phyloP scores from a whole-genome alignment of 2,113 vertebrate species.

The Eclectus roratus region DNA sequence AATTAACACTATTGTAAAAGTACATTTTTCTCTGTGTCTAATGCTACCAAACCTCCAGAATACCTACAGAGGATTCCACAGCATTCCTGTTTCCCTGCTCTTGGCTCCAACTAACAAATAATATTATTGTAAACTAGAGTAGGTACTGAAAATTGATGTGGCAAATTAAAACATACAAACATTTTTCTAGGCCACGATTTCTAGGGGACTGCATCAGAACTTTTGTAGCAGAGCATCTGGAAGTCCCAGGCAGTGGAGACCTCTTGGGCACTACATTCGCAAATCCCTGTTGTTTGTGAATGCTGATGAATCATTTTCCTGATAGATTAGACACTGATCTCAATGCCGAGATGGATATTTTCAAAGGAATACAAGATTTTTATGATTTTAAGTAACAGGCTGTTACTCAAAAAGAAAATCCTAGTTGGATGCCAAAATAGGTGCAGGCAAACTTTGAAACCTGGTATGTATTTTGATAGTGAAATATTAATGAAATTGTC shows the following conservation, averaged over 20 bases:
- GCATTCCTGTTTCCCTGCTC: not conserved
- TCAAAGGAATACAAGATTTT: not conserved
- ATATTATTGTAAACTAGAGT: not conserved
- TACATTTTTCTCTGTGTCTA: not conserved
- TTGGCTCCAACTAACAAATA: not conserved
- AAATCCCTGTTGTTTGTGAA: not conserved
- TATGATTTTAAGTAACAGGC: not conserved
- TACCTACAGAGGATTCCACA: not conserved
- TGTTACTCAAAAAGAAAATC: not conserved
- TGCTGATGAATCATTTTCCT: not conserved
- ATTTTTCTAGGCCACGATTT: not conserved
- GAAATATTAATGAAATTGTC: not conserved
- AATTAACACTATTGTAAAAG: not conserved
- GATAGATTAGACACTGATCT: not conserved
- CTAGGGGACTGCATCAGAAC: not conserved
- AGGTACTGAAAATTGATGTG: not conserved
- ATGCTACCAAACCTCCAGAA: not conserved
- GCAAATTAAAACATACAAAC: not conserved
- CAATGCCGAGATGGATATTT: not conserved
- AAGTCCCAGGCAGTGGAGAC: not conserved
- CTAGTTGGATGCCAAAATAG: not conserved
- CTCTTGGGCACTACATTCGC: rapidly evolving
- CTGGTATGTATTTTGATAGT: not conserved
- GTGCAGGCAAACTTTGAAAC: not conserved
- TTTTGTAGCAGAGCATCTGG: not conserved